Conservation (phyloP, 2,888 invertebrate species). For the Hirtodrosophila cameraria region DNA sequence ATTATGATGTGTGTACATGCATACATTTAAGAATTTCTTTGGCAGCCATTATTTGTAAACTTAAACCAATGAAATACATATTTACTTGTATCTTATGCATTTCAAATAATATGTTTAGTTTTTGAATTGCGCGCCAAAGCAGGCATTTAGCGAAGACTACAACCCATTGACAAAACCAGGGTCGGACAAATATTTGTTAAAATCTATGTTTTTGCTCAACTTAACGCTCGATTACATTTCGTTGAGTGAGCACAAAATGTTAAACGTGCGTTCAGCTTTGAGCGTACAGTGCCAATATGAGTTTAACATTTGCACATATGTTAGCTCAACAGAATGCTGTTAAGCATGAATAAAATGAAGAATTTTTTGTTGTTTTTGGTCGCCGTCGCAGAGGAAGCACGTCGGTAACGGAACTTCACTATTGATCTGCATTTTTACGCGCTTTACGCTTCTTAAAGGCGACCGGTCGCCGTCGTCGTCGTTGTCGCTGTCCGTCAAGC, state of each 20-base stretch:
- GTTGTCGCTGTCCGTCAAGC: conserved; percentile 55
- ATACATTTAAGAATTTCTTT: conserved; percentile 3
- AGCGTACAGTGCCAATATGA: conserved; percentile 15
- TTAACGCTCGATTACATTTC: not conserved
- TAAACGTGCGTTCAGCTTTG: not conserved
- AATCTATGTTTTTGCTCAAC: not conserved
- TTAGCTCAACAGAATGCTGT: conserved; percentile 20
- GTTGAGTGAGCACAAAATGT: conserved; percentile 35
- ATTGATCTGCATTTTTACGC: conserved; percentile 49
- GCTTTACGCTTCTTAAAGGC: conserved; percentile 52
- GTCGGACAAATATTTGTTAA: not conserved
- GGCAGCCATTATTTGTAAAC: not conserved
- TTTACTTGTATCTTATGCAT: not conserved
- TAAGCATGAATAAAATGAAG: conserved; percentile 13
- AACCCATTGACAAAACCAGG: conserved; percentile 7
- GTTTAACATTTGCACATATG: conserved; percentile 17
- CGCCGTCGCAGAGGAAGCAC: conserved; percentile 50
- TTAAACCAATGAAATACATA: not conserved
- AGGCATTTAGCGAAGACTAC: conserved; percentile 17
- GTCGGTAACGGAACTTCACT: conserved; percentile 70
- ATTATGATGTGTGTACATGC: too few species aligned
- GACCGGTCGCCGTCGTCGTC: conserved; percentile 60
- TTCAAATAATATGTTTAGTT: not conserved
- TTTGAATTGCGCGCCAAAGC: conserved; percentile 11
- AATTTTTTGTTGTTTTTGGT: conserved; percentile 49